Base-by-base conservation (phyloP, 1,140 invertebrate species). In the Ericerus pela region DNA sequence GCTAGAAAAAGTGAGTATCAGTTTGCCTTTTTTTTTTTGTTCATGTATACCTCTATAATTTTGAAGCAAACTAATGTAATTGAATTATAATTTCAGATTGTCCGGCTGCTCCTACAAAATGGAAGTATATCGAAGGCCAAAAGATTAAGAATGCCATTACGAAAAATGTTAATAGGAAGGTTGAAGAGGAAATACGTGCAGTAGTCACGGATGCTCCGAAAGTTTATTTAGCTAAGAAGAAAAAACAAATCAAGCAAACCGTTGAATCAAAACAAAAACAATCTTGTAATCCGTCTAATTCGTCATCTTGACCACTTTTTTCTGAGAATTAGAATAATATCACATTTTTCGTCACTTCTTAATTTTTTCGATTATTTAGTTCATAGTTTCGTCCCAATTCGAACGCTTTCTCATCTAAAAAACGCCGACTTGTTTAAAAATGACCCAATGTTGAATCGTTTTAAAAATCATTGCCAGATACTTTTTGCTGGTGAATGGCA, bases 71-170 rank as follows among this genome's bases (percentile, higher is more conserved):
- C 8, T 24, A 41, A 54, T 43, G n/a, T 30, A 24, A 53, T 58
- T 12, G 18, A 33, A 33, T 29, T 62, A 30, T 58, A 61, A 54
- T 65, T 68, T 27, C 56, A 78, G 75, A 79, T 70, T 71, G 73
- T 27, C 78, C 78, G 5, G 74, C 79, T 28, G 70, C 76, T 59
- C 70, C 77, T 0, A 80, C 79, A 61, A 81, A 80, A 60, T 58
- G 66, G 11, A 77, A 76, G 63, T 67, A 73, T 22, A 66, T 72
- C 60, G 78, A 79, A 62, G 61, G 69, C 0, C 69, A 75, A 31
- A 80, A 79, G 61, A 69, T 80, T 16, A 80, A 80, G 58, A 72
- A 77, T 59, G 70, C 73, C 11, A 73, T 81, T 22, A 74, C 77
- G 0, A 80, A 77, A 65, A 75, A 71, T 5, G 72, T 81, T 0